Evolutionary conservation across 2,888 invertebrate genomes (phyloP).

Genomic region (Neuroscelio doddi): DNA sequence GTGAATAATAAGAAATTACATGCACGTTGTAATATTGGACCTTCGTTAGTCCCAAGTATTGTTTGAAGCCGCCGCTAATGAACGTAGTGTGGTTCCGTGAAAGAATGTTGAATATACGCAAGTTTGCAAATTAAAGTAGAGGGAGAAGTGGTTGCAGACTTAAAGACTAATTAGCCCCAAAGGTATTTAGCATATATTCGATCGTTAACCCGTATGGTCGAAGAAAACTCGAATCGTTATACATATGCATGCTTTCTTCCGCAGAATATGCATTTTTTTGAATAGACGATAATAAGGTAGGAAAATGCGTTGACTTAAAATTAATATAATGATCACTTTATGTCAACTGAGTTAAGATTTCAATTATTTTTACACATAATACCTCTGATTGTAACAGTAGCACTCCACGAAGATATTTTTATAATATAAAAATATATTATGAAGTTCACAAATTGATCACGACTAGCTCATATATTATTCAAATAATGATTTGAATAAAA

Average conservation of each 20-base stretch:
- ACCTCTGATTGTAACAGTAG: neutral
- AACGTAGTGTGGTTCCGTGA: slow-evolving; percentile 33
- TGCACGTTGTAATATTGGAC: slow-evolving; percentile 13
- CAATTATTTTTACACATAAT: slow-evolving; percentile 11
- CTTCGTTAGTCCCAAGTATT: slow-evolving; percentile 29
- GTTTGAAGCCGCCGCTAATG: slow-evolving; percentile 37
- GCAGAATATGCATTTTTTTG: neutral
- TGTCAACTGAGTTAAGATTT: no score
- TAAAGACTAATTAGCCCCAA: slow-evolving; percentile 57
- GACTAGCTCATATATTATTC: no score
- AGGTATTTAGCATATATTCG: slow-evolving; percentile 56
- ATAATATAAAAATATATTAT: no score
- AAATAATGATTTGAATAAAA: no score
- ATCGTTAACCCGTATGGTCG: slow-evolving; percentile 41
- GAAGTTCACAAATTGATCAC: no score
- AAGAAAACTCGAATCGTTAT: slow-evolving; percentile 52
- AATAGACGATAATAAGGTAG: neutral
- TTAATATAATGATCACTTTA: no score
- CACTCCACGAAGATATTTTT: no score
- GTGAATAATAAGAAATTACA: slow-evolving; percentile 27
- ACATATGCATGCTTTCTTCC: slow-evolving; percentile 49
- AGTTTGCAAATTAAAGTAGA: slow-evolving; percentile 40
- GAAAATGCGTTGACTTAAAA: no score
- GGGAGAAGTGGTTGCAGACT: slow-evolving; percentile 31
- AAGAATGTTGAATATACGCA: slow-evolving; percentile 33